These are phyloP conservation scores for Catocala nupta DNA, from an alignment of 2,888 invertebrate species.

Conservation along the genomic window DNA sequence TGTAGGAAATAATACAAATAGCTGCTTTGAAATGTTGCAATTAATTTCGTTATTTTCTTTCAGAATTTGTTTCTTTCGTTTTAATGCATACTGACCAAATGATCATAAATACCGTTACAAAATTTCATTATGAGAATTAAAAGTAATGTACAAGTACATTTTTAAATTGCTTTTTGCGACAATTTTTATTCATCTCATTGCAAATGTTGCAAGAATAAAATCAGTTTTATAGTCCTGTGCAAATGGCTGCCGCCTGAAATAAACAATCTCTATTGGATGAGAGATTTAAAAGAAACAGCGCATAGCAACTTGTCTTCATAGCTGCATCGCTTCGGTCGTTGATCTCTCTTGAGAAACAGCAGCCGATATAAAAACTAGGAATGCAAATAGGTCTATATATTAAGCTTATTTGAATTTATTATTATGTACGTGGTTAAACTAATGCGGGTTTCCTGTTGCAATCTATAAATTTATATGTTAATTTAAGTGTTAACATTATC, in stretches of 20 bases:
- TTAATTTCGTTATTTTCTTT: too few species aligned
- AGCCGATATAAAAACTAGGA: background rate
- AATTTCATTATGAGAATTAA: background rate
- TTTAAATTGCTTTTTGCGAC: background rate
- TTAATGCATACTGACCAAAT: too few species aligned
- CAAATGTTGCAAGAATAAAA: background rate
- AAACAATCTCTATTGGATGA: background rate
- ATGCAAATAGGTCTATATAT: too few species aligned
- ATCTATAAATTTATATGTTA: too few species aligned
- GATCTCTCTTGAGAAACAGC: background rate
- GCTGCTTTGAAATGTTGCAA: too few species aligned
- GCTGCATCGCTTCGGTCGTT: slow-evolving; percentile 1
- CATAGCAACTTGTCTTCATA: slow-evolving; percentile 3
- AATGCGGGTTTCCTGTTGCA: too few species aligned
- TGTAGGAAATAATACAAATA: too few species aligned
- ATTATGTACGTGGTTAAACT: too few species aligned
- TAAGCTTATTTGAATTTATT: too few species aligned
- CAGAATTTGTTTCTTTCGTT: too few species aligned
- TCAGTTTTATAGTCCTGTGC: background rate
- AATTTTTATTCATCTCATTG: background rate
- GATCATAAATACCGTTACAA: too few species aligned
- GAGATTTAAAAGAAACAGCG: background rate
- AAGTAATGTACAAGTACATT: background rate
- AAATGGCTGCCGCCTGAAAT: background rate
- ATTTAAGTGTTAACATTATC: too few species aligned